Conservation (phyloP, 2,888 invertebrate genomes). For the Lydus trimaculatus region DNA sequence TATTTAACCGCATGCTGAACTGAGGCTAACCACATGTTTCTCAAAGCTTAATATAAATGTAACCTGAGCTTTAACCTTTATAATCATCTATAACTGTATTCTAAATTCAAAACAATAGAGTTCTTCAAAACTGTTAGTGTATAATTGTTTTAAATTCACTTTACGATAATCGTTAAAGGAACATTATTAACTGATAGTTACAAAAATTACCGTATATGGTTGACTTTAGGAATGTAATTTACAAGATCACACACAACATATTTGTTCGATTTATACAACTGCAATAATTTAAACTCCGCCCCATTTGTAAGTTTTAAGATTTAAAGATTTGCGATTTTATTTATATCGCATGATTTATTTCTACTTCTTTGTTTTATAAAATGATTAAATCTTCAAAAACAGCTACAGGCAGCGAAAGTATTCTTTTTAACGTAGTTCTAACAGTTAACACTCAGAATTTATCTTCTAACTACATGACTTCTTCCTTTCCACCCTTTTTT, state of each 20-base stretch:
- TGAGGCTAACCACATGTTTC: constrained; percentile 29
- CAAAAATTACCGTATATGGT: constrained; percentile 5
- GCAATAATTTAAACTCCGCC: constrained; percentile 19
- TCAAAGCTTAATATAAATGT: constrained; percentile 8
- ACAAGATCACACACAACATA: constrained; percentile 13
- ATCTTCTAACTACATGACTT: too few species aligned
- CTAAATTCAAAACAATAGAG: neutral
- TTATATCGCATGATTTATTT: neutral
- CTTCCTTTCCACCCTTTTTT: too few species aligned
- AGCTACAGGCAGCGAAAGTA: neutral
- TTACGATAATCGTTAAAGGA: neutral
- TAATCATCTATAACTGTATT: neutral
- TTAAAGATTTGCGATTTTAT: constrained; percentile 6
- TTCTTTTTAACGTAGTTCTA: neutral
- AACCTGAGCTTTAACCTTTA: constrained; percentile 5
- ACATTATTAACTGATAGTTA: neutral
- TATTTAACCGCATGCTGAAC: constrained; percentile 27
- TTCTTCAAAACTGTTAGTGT: neutral
- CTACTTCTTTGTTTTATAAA: neutral
- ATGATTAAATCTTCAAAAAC: neutral
- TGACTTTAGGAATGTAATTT: constrained; percentile 15
- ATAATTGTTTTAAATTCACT: neutral
- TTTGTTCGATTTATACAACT: constrained; percentile 21
- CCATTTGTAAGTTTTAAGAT: constrained; percentile 1
- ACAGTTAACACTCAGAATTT: neutral